phyloP scores from a whole-genome alignment of 2,888 invertebrate species.

The Chloroclystis v-ata region DNA sequence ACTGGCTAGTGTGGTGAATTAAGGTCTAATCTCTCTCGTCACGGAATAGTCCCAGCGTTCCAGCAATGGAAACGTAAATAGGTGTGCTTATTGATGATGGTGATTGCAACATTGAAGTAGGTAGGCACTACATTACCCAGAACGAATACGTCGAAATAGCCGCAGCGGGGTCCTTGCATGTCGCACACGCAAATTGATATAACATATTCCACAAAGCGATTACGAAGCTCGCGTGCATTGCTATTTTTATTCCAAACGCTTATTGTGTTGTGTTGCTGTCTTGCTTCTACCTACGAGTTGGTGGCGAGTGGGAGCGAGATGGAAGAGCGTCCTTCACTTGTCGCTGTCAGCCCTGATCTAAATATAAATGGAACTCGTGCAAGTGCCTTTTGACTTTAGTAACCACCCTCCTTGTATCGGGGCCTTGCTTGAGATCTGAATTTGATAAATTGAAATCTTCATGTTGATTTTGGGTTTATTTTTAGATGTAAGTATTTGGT shows the following conservation, averaged over 20 bases:
- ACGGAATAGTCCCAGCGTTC: too few relatives aligned
- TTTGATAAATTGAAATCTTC: too few relatives aligned
- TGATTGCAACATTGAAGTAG: too few relatives aligned
- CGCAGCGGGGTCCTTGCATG: neutral
- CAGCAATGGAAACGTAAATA: too few relatives aligned
- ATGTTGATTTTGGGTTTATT: too few relatives aligned
- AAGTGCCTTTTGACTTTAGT: neutral
- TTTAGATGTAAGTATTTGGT: too few relatives aligned
- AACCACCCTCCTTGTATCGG: neutral
- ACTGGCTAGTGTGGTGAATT: too few relatives aligned
- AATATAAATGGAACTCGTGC: conserved; percentile 13
- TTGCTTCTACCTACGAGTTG: neutral
- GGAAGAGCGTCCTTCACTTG: conserved; percentile 66
- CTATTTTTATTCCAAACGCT: conserved; percentile 63
- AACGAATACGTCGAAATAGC: neutral
- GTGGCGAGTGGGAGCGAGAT: conserved; percentile 43
- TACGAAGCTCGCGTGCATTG: conserved; percentile 59
- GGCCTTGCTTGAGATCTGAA: too few relatives aligned
- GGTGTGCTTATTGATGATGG: too few relatives aligned
- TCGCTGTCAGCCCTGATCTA: conserved; percentile 36
- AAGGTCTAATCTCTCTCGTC: too few relatives aligned
- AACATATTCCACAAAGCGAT: conserved; percentile 32
- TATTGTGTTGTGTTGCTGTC: conserved; percentile 35
- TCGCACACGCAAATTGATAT: conserved; percentile 34
- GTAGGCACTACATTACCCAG: neutral